Conservation (phyloP, 2,797 vertebrate species). For the Sebastes elongatus region DNA sequence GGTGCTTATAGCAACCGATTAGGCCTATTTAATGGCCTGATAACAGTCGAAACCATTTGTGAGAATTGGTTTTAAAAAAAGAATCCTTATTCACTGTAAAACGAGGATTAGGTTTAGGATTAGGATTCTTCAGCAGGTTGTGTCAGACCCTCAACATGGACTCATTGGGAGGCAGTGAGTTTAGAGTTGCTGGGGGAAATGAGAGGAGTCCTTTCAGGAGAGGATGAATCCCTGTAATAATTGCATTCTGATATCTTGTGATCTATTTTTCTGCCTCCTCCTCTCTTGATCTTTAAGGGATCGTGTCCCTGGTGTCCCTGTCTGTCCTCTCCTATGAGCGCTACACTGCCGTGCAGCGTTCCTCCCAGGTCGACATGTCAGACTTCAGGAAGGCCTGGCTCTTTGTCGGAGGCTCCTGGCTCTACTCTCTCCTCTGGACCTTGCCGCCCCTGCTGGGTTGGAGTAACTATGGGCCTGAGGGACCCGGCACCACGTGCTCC, state of each 20-base stretch:
- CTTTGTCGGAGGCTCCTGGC: constrained; percentile 81
- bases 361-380: constrained; percentile 76
- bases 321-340: constrained; percentile 84
- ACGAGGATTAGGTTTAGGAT: too few species aligned
- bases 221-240: not conserved
- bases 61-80: not conserved
- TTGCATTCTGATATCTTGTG: not conserved
- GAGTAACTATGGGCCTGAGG: constrained; percentile 86
- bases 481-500: constrained; percentile 82
- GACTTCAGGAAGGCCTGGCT: constrained; percentile 84
- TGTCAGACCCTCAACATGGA: not conserved
- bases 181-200: not conserved
- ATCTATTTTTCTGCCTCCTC: not conserved
- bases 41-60: not conserved
- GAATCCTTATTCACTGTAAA: too few species aligned
- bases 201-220: not conserved
- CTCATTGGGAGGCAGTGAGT: not conserved
- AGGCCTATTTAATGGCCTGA: rapidly evolving
- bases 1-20: too few species aligned
- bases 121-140: not conserved
- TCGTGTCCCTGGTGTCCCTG: constrained; percentile 84
- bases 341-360: constrained; percentile 72
- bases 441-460: constrained; percentile 82
- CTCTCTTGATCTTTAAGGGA: constrained; percentile 65
- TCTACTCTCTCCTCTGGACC: constrained; percentile 84